Percentiles rank a stretch among this genome's conserved stretches.
Evolutionary conservation across 2,797 vertebrate species (phyloP).

Genomic region (Astyanax mexicanus): DNA sequence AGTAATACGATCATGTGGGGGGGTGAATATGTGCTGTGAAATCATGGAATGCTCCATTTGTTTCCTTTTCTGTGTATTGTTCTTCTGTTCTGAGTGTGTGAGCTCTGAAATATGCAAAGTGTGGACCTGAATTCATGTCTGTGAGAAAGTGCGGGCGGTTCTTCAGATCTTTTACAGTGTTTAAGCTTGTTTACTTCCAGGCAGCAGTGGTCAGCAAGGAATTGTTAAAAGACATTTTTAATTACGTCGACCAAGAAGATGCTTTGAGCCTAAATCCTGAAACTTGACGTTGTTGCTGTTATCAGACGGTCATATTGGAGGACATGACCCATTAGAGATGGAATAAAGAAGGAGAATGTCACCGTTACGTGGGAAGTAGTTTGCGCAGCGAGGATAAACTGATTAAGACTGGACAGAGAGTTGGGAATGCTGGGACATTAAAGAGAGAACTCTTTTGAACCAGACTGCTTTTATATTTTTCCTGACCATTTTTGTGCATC

Average conservation of each 20-base stretch:
- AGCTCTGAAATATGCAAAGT: slow-evolving; percentile 35
- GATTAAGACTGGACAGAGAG: neutral
- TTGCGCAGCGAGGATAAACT: too few species aligned
- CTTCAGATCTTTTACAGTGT: neutral
- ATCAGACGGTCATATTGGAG: too few species aligned
- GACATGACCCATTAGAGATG: too few species aligned
- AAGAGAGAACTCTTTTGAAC: too few species aligned
- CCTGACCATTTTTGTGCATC: too few species aligned
- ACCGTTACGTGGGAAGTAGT: too few species aligned
- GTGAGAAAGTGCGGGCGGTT: too few species aligned
- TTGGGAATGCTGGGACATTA: neutral
- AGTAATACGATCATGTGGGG: slow-evolving; percentile 9
- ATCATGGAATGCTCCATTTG: slow-evolving; percentile 8
- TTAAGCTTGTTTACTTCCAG: neutral
- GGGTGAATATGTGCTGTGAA: neutral
- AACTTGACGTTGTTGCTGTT: neutral
- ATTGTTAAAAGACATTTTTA: too few species aligned
- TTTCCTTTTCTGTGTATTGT: slow-evolving; percentile 32
- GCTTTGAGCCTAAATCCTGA: neutral
- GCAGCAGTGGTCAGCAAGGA: neutral
- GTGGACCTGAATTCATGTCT: too few species aligned
- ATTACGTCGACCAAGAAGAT: too few species aligned
- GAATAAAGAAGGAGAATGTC: too few species aligned
- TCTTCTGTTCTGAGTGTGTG: slow-evolving; percentile 18
- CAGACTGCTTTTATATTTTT: too few species aligned